Evolutionary conservation across 2,797 vertebrate genomes (phyloP).

Genomic region (Dryobates pubescens): DNA sequence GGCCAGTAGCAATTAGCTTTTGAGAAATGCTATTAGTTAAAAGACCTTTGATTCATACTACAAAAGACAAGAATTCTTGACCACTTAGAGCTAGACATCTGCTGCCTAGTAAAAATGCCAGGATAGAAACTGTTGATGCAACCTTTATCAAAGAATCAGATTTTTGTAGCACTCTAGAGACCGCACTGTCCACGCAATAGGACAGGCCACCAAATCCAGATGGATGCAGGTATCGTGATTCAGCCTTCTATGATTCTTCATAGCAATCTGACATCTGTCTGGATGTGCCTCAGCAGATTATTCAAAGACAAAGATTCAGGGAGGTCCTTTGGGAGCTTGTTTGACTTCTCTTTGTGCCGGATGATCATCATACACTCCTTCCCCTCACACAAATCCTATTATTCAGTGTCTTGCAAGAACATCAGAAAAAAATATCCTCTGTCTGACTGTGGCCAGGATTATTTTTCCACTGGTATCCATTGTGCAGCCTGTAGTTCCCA

Average conservation of each 20-base stretch:
- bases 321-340: not conserved
- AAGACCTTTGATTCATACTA: not conserved
- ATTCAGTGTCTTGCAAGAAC: not conserved
- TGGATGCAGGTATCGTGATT: not conserved
- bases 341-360: not conserved
- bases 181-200: not conserved
- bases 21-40: not conserved
- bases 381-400: rapidly evolving
- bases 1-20: not conserved
- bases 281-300: not conserved
- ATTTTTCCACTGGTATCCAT: not conserved
- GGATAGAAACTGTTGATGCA: not conserved
- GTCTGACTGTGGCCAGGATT: not conserved
- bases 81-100: not conserved
- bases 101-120: not conserved
- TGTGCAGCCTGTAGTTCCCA: not conserved
- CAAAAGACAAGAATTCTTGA: not conserved
- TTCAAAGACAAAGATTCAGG: not conserved
- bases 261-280: not conserved
- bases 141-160: not conserved
- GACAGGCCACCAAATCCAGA: not conserved
- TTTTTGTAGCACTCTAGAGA: not conserved
- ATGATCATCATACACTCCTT: not conserved
- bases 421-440: not conserved
- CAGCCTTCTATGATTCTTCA: not conserved